Base-by-base conservation (phyloP, 2,113 vertebrate species). In the Noctilio leporinus region DNA sequence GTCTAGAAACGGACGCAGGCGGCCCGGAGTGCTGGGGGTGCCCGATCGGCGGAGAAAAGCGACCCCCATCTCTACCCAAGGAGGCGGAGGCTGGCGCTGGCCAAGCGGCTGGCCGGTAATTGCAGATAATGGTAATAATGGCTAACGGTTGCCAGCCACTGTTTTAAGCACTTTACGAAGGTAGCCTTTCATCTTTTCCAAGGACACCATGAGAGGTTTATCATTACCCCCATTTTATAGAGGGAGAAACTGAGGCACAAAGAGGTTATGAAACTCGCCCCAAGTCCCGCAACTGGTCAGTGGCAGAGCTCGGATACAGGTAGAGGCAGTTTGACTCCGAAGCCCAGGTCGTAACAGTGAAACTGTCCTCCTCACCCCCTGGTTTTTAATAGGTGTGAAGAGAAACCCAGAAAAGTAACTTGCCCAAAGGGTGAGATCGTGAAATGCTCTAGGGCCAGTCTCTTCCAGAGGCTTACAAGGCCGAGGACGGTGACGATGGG, bases 351-450 rank as follows among this genome's bases (percentile, higher is more conserved):
- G 2, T 51, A 6, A 26, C 30, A 24, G 4, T 69, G 4, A 16
- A 11, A 10, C 57, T 9, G 38, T 3, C 14, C 11, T 16, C 43
- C 28, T 5, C 45, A 1, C n/a, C 4, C 33, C 45, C 26, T 1
- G 0, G 10, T 22, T 65, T 85, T 81, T 73, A 26, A 1, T 40
- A 76, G 49, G 45, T 70, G 65, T 30, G 20, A 5, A 57, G 80
- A 75, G 51, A 89, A 55, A 24, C 47, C 14, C 15, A 35, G 62
- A 67, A 26, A 49, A 38, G 12, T n/a, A 15, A n/a, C 76, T 35
- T 69, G 26, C 33, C 43, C 38, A 1, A 0, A 4, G 15, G 72
- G 24, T 62, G 49, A 26, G 55, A 53, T 78, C 65, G 35, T 64
- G 59, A 15, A 38, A 10, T 53, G 24, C 78, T 45, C 38, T 30